Base-by-base conservation (phyloP, 1,140 invertebrate genomes). In the Littorina saxatilis region DNA sequence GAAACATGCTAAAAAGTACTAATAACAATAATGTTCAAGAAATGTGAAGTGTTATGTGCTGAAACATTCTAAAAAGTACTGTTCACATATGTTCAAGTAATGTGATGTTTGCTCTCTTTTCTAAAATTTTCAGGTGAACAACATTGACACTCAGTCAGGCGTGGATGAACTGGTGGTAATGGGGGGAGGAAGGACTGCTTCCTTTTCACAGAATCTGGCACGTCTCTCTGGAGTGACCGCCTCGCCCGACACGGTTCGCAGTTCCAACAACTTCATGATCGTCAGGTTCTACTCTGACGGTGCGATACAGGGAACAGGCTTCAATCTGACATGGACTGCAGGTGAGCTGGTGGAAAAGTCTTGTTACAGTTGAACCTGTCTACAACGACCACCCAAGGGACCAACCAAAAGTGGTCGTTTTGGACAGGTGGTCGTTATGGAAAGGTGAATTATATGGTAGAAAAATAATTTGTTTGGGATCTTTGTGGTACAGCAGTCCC, bases 221-320 rank as follows among this genome's bases (percentile, higher is more conserved):
- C 98, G 97, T 0, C 91, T 99, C 5, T 99, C 98, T 9, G 98
- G 98, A 82, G 96, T 96, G 92, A 95, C 96, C 91, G 84, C 91
- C 68, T 96, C 97, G 90, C 89, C 97, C 72, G 96, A 94, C 79
- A 96, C 96, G 89, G 94, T 96, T 2, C 98, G 96, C 91, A 96
- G 97, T 2, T 98, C 98, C 0, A 97, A 97, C 17, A 99, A 99
- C 92, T 98, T 99, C 86, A 98, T 99, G 97, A 98, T 99, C 81
- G 95, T 99, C 82, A 98, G 98, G 92, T 99, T 99, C 93, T 96
- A 96, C 85, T 96, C 97, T 0, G 98, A 99, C 91, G 96, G 95
- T 15, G 35, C 43, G 0, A 66, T 61, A 32, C 47, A 80, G 17
- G 77, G 74, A 29, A 29, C 50, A 37, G 84, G 84, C 55, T 84